A percentile compares a stretch with the other conserved stretches of the same genome.
Conservation (phyloP, 2,797 vertebrate genomes). For the Clarias fuscus region DNA sequence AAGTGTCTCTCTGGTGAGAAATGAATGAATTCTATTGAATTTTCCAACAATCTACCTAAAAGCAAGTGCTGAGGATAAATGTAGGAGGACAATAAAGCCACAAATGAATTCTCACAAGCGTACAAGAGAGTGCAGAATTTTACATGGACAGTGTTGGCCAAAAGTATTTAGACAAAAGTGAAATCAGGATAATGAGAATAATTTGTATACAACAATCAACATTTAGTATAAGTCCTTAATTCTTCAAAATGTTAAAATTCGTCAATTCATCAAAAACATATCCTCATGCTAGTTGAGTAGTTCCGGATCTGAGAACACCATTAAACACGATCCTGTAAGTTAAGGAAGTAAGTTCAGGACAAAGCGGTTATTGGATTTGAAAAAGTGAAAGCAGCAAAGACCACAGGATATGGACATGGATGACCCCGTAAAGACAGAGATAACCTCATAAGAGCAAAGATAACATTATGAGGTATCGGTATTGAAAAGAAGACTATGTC, state of each 20-base stretch:
- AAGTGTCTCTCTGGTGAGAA: neutral
- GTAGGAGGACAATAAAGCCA: neutral
- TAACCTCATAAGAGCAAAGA: neutral
- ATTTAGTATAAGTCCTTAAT: too few relatives aligned
- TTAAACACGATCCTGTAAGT: neutral
- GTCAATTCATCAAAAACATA: neutral
- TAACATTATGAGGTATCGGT: neutral
- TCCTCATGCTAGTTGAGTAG: neutral
- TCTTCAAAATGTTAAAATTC: too few relatives aligned
- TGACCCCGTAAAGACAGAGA: too few relatives aligned
- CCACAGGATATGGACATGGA: neutral
- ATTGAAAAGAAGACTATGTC: neutral
- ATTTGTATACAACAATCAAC: too few relatives aligned
- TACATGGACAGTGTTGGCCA: too few relatives aligned
- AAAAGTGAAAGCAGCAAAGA: neutral
- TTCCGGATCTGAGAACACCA: neutral
- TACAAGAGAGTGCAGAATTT: too few relatives aligned
- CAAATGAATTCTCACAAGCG: neutral
- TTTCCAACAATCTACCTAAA: neutral
- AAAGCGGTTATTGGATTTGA: neutral
- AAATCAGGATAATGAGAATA: too few relatives aligned
- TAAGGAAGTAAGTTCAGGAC: neutral
- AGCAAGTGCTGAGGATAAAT: neutral
- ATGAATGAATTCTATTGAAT: neutral
- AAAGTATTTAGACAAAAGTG: too few relatives aligned